Percentiles rank a stretch among this genome's conserved stretches.
Evolutionary conservation across 2,113 vertebrate species (phyloP).

Genomic region (Odocoileus virginianus): DNA sequence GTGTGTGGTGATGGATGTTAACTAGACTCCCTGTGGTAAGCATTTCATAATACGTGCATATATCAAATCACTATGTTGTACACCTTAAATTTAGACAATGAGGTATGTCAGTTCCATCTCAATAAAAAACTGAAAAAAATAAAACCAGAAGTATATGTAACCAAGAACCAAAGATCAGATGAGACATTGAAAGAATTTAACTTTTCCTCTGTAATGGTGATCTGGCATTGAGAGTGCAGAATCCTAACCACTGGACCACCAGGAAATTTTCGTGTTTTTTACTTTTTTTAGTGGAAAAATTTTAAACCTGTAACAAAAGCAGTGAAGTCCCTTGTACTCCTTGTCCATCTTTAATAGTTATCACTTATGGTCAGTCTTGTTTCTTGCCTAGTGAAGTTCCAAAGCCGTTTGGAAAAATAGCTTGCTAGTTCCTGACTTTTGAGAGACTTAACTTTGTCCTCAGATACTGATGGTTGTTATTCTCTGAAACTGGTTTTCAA

Average conservation of each 20-base stretch:
- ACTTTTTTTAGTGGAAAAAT: not conserved
- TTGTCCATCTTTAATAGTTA: not conserved
- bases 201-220: not conserved
- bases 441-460: not conserved
- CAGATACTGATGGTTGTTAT: not conserved
- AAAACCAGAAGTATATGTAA: not conserved
- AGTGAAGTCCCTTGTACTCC: not conserved
- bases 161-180: not conserved
- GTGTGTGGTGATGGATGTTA: not conserved
- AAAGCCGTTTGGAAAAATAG: not conserved
- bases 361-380: not conserved
- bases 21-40: not conserved
- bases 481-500: not conserved
- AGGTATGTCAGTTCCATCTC: not conserved
- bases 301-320: not conserved
- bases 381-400: not conserved
- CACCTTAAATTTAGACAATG: not conserved
- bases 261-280: not conserved
- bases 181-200: not conserved
- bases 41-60: not conserved
- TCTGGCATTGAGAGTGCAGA: not conserved
- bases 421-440: not conserved
- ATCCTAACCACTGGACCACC: not conserved
- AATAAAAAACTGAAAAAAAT: not conserved
- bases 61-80: not conserved